Percentiles rank a stretch among this genome's conserved stretches.
phyloP scores from a whole-genome alignment of 2,113 vertebrate species.

The Gorsachius goisagi region DNA sequence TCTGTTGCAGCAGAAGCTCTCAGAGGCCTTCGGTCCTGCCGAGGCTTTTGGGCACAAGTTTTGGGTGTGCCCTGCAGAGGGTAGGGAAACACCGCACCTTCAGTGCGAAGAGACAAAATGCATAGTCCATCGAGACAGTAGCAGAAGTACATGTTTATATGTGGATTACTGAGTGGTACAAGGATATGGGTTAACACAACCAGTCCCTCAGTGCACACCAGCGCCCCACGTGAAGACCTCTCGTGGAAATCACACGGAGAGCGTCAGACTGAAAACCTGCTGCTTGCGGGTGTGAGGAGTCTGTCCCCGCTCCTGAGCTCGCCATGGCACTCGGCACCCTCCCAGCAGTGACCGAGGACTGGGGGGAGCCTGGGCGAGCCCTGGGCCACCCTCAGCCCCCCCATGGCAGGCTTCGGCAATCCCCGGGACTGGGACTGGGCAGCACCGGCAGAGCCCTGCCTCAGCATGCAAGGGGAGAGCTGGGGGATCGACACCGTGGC shows the following conservation, averaged over 20 bases:
- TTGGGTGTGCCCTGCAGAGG: not conserved
- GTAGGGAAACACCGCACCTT: not conserved
- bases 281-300: fast-evolving
- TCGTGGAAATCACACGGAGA: not conserved
- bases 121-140: not conserved
- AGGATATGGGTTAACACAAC: not conserved
- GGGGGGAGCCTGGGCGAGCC: not conserved
- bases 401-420: not conserved
- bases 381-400: not conserved
- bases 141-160: conserved; percentile 51
- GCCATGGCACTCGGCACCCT: not conserved
- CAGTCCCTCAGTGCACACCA: not conserved
- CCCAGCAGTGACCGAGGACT: not conserved
- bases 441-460: not conserved
- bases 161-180: conserved; percentile 41
- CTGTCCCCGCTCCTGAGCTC: fast-evolving
- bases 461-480: fast-evolving
- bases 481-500: not conserved
- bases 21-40: not conserved
- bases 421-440: not conserved
- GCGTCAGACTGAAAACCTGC: not conserved
- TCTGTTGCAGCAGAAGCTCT: not conserved
- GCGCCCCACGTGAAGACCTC: fast-evolving
- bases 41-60: not conserved
- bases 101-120: not conserved